A percentile compares a stretch with the other conserved stretches of the same genome.
Conservation (phyloP, 2,797 vertebrate species). For the Poeciliopsis turneri region DNA sequence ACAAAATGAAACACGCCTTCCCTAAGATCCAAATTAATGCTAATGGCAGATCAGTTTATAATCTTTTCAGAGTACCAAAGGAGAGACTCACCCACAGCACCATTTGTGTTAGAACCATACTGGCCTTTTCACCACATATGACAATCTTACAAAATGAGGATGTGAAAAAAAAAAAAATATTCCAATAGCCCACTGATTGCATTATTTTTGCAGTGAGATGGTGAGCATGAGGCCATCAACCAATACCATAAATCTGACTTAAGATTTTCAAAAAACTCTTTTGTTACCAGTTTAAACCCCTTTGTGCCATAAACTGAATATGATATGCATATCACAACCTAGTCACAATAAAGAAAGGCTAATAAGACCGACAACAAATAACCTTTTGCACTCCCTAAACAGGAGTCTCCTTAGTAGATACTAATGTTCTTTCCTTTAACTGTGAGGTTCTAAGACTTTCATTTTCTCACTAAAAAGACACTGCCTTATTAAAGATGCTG, state of each 20-base stretch:
- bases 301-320: conserved; percentile 53
- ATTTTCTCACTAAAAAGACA: conserved; percentile 53
- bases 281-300: conserved; percentile 31
- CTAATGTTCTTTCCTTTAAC: conserved; percentile 66
- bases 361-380: conserved; percentile 78
- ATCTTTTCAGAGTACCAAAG: not conserved
- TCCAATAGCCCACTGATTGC: not conserved
- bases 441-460: conserved; percentile 59
- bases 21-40: not conserved
- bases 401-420: conserved; percentile 56
- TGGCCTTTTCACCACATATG: not conserved
- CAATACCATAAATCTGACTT: not conserved
- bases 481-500: conserved; percentile 38
- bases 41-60: not conserved
- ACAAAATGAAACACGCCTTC: not conserved
- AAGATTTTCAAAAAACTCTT: not conserved
- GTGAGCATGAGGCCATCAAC: not conserved
- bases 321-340: conserved; percentile 42
- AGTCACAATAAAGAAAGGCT: conserved; percentile 67
- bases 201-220: not conserved
- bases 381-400: conserved; percentile 76
- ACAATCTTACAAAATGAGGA: not conserved
- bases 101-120: not conserved
- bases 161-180: too few species aligned
- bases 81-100: not conserved